phyloP scores from a whole-genome alignment of 2,888 invertebrate species.

The Unio delphinus region DNA sequence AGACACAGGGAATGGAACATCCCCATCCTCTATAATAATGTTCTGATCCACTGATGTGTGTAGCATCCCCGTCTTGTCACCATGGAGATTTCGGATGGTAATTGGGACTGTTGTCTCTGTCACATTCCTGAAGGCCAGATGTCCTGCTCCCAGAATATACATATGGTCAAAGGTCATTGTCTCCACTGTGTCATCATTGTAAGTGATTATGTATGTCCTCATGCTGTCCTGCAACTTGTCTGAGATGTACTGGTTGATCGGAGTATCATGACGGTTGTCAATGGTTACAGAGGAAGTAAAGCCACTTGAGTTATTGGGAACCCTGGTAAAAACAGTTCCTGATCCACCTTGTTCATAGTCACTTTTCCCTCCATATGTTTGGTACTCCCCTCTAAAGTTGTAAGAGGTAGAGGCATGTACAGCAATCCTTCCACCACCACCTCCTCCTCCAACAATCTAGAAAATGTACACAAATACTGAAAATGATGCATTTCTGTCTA shows the following conservation, averaged over 20 bases:
- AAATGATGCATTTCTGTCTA: background rate
- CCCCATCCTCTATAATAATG: slow-evolving; percentile 34
- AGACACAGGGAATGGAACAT: slow-evolving; percentile 49
- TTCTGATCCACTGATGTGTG: slow-evolving; percentile 43
- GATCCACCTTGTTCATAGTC: slow-evolving; percentile 48
- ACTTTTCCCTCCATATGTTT: slow-evolving; percentile 47
- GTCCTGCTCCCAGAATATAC: slow-evolving; percentile 42
- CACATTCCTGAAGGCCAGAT: slow-evolving; percentile 41
- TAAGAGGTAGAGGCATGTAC: slow-evolving; percentile 35
- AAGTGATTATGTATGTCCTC: slow-evolving; percentile 39
- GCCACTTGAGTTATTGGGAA: slow-evolving; percentile 15
- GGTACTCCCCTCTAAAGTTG: slow-evolving; percentile 40
- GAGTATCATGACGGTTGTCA: slow-evolving; percentile 49
- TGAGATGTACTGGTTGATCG: slow-evolving; percentile 33
- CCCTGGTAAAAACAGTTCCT: slow-evolving; percentile 45
- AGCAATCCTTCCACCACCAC: slow-evolving; percentile 56
- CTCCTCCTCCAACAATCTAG: slow-evolving; percentile 49
- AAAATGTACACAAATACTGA: slow-evolving; percentile 3
- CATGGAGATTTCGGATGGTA: slow-evolving; percentile 38
- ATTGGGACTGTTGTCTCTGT: slow-evolving; percentile 18
- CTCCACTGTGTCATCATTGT: slow-evolving; percentile 14
- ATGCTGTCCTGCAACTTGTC: slow-evolving; percentile 38
- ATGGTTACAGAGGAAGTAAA: slow-evolving; percentile 33
- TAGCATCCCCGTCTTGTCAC: slow-evolving; percentile 51
- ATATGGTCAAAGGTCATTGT: slow-evolving; percentile 38